Evolutionary conservation across 2,797 vertebrate genomes (phyloP), one percentile per base, ranked within the genome.

Genomic region (Pseudocheirus occidentalis): DNA sequence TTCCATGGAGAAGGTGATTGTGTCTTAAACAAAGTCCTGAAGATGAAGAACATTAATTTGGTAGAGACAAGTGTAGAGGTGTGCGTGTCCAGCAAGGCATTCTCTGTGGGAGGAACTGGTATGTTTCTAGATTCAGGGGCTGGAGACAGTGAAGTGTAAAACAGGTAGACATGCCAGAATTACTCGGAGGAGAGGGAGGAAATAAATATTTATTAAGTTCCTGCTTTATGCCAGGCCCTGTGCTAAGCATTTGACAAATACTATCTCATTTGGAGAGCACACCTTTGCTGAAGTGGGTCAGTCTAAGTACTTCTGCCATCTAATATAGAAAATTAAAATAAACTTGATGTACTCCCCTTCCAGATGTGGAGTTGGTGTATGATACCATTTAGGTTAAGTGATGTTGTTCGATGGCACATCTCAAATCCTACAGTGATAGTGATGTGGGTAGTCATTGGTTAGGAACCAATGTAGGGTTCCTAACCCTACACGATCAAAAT

Each of bases 1-100:
- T 89, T 96, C 59, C 50, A 34, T 62, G 50, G 27, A 29, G 40
- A 12, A 11, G 18, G 11, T 55, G 34, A 0, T 81, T 96, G 90
- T 90, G 24, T 73, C 16, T 53, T 21, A 92, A 94, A 89, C 58
- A 59, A 55, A 62, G 24, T 93, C 95, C 18, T 90, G 52, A 90
- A 97, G 53, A 90, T 31, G 12, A 93, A 57, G 31, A 56, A 28
- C 5, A 53, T 13, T 87, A 1, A 24, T 58, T 90, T 58, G 5
- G 10, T 52, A 57, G n/a, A 52, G 55, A 46, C 54, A 89, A 18
- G n/a, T 28, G 0, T 58, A 46, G 87, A 87, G 1, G 66, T 40
- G n/a, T 73, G 29, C 46, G 24, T 89, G 55, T 56, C 55, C 54
- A 54, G 12, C 31, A 16, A 66, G n/a, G n/a, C 66, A 73, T 73